Base-by-base conservation (phyloP, 1,140 invertebrate species). In the Aleiodes sp. region DNA sequence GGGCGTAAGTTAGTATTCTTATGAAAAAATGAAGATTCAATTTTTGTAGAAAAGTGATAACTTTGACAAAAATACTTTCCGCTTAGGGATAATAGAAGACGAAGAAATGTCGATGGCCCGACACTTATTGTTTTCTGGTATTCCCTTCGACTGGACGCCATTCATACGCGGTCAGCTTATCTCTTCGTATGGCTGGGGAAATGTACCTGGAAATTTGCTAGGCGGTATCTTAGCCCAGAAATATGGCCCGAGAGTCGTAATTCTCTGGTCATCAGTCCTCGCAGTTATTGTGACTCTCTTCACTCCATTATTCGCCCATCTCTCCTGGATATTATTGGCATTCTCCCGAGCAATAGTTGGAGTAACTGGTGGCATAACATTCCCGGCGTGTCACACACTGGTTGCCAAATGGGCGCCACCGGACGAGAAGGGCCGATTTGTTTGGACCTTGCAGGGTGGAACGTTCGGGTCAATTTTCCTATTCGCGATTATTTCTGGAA, bases 401-500 rank as follows among this genome's bases (percentile, higher is more conserved):
- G 89, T 93, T 4, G 90, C 91, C 0, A 87, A 88, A 70, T 93
- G 92, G 92, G 87, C 90, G 0, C 92, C 91, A 0, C 91, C 91
- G 2, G 85, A 88, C 7, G 92, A 93, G 75, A 92, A 90, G 80
- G 88, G 91, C 7, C 90, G 91, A 79, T 92, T 93, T 75, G 84
- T 92, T 2, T 91, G 91, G 74, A 89, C 91, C 3, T 79, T 93
- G 37, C 87, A 92, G 85, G 92, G 92, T 0, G 91, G 91, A 0
- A 90, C 91, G 0, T 89, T 94, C 12, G 93, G 93, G 1, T 94
- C 93, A 0, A 90, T 94, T 0, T 84, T 94, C 16, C 90, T 92
- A 0, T 92, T 92, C 88, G 90, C 92, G 0, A 81, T 94, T 4
- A 88, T 91, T 56, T 91, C 90, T 9, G 80, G 86, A 0, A 87